Conservation (phyloP, 2,113 vertebrate genomes). For the Erythrocebus patas region DNA sequence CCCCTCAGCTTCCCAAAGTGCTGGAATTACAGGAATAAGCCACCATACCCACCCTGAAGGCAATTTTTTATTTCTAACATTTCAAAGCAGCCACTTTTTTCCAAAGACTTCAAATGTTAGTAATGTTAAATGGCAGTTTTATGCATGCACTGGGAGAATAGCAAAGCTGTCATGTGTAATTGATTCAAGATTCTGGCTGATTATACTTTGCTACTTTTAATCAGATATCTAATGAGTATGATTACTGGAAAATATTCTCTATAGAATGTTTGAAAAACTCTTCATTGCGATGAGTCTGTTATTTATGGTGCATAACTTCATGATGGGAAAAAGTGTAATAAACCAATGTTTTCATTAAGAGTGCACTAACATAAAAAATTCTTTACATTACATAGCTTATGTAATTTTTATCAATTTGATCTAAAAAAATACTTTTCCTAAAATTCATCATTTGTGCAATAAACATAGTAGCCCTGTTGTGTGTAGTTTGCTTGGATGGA, state of each 20-base stretch:
- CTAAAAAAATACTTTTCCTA: neutral
- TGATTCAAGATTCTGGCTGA: neutral
- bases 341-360: neutral
- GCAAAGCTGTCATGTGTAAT: neutral
- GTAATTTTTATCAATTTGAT: neutral
- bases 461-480: neutral
- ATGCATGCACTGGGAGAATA: neutral
- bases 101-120: neutral
- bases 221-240: neutral
- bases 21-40: too few relatives aligned
- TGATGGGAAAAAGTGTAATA: neutral
- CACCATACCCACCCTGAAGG: too few relatives aligned
- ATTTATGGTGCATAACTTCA: neutral
- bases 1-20: too few relatives aligned
- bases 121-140: neutral
- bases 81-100: neutral
- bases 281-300: neutral
- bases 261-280: neutral
- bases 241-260: neutral
- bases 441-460: neutral
- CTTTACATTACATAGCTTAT: neutral
- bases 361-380: neutral
- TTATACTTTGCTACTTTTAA: constrained; percentile 34
- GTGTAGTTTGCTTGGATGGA: neutral
- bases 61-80: neutral